Percentiles rank a stretch among this genome's conserved stretches.
phyloP scores from a whole-genome alignment of 2,113 vertebrate species.

The Chauna torquata region DNA sequence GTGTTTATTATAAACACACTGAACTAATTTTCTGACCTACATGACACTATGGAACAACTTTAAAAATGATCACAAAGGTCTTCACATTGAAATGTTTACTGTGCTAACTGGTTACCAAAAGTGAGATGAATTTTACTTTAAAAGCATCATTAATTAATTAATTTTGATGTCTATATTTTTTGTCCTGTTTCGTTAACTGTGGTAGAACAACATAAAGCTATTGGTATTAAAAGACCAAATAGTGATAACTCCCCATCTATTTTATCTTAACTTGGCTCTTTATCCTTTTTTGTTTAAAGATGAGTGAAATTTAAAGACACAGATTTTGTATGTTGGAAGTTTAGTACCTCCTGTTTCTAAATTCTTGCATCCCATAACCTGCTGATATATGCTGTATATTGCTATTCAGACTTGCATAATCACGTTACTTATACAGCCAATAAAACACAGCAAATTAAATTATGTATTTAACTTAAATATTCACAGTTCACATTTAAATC shows the following conservation, averaged over 20 bases:
- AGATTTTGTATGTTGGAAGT: neutral
- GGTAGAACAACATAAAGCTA: neutral
- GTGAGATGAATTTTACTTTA: neutral
- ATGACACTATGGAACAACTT: neutral
- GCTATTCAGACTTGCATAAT: neutral
- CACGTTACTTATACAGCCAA: neutral
- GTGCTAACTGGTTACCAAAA: neutral
- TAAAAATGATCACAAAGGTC: neutral
- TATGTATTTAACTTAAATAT: neutral
- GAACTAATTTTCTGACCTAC: slow-evolving; percentile 20
- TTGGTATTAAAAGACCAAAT: neutral
- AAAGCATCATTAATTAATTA: neutral
- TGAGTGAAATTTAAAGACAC: neutral
- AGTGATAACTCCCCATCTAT: neutral
- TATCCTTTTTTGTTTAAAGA: neutral
- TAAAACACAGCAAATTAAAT: neutral
- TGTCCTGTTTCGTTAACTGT: neutral
- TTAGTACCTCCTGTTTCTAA: neutral
- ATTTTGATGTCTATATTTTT: neutral
- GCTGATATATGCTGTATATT: neutral
- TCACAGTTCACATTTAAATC: neutral
- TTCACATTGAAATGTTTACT: neutral
- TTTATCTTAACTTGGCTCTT: neutral
- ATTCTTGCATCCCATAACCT: neutral
- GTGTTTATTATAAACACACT: slow-evolving; percentile 27